Percentiles rank a stretch among this genome's conserved stretches.
phyloP scores from a whole-genome alignment of 2,797 vertebrate genomes.

The Cynopterus sphinx region DNA sequence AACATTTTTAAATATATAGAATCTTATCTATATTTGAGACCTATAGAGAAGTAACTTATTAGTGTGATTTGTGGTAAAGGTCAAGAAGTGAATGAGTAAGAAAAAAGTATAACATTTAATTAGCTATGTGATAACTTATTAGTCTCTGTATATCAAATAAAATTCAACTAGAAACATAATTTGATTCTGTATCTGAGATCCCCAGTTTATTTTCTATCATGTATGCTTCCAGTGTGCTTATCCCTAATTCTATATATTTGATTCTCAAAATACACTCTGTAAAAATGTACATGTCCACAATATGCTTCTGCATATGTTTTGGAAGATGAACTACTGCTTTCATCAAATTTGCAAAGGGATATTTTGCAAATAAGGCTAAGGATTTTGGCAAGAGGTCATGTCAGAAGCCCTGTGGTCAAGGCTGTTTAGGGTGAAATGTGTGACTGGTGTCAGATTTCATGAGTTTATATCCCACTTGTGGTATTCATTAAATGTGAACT shows the following conservation, averaged over 20 bases:
- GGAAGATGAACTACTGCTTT: not conserved
- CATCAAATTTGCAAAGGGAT: not conserved
- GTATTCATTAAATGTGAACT: not conserved
- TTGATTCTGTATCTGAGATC: not conserved
- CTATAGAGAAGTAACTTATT: conserved; percentile 17
- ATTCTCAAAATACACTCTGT: not conserved
- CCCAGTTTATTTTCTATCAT: not conserved
- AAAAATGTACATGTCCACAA: not conserved
- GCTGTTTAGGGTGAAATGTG: not conserved
- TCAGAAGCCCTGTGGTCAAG: not conserved
- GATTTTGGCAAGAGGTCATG: not conserved
- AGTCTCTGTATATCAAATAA: not conserved
- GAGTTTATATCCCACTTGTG: not conserved
- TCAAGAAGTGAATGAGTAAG: not conserved
- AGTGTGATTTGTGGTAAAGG: not conserved
- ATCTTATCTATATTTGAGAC: not conserved
- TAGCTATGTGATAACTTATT: not conserved
- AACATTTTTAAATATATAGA: not conserved
- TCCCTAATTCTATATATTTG: not conserved
- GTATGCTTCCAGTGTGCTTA: not conserved
- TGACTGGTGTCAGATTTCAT: not conserved
- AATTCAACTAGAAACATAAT: not conserved
- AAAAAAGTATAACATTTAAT: not conserved
- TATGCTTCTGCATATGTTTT: not conserved
- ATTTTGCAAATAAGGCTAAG: not conserved